Evolutionary conservation across 2,888 invertebrate genomes (phyloP).

Genomic region (Orgyia antiqua): DNA sequence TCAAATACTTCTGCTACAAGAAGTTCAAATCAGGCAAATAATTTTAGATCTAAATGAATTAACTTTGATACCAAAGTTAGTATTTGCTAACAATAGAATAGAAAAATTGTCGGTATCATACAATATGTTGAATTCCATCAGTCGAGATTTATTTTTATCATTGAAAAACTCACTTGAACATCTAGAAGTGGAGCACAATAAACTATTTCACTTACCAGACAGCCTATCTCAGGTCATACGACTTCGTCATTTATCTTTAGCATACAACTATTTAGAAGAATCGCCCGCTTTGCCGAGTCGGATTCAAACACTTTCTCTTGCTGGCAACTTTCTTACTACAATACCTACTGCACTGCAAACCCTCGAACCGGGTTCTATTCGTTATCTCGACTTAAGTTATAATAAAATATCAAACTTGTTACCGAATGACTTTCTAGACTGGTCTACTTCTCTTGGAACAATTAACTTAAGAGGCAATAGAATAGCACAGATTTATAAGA

Average conservation of each 20-base stretch:
- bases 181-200: constrained; percentile 89
- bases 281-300: constrained; percentile 81
- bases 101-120: constrained; percentile 88
- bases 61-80: constrained; percentile 79
- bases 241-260: constrained; percentile 88
- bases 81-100: constrained; percentile 84
- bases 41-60: constrained; percentile 90
- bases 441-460: constrained; percentile 89
- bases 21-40: constrained; percentile 86
- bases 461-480: constrained; percentile 90
- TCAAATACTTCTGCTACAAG: constrained; percentile 81
- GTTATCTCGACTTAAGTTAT: constrained; percentile 92
- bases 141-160: constrained; percentile 84
- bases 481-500: constrained; percentile 84
- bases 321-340: constrained; percentile 87
- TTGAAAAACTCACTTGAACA: constrained; percentile 87
- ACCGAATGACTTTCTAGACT: constrained; percentile 86
- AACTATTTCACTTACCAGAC: constrained; percentile 82
- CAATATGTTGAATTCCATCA: constrained; percentile 84
- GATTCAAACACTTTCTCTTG: constrained; percentile 87
- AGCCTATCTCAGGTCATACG: constrained; percentile 82
- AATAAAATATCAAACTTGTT: constrained; percentile 89
- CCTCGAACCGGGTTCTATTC: constrained; percentile 84
- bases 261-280: constrained; percentile 83
- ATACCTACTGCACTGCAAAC: constrained; percentile 85